These are phyloP conservation scores for Argynnis bischoffii DNA, from an alignment of 2,888 invertebrate species.

Conservation along the genomic window DNA sequence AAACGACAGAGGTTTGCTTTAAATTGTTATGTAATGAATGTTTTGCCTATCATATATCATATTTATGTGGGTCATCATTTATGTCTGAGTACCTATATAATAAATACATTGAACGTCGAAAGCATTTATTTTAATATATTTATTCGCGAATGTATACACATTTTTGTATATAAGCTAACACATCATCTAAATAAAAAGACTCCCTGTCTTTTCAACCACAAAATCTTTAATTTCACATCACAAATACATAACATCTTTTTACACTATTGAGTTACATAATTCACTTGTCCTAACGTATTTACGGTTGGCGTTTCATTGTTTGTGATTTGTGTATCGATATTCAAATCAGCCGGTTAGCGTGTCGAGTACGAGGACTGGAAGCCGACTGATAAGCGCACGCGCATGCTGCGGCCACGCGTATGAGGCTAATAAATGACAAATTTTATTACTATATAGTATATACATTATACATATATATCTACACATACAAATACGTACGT, in stretches of 20 bases:
- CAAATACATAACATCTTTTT: background rate
- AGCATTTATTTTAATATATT: too few relatives aligned
- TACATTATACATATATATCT: conserved; percentile 16
- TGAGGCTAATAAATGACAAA: conserved; percentile 16
- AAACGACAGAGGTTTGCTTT: conserved; percentile 51
- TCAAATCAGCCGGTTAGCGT: conserved; percentile 19
- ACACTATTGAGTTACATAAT: background rate
- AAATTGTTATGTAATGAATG: conserved; percentile 26
- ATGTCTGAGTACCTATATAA: background rate
- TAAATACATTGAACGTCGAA: background rate
- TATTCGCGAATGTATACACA: too few relatives aligned
- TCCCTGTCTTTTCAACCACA: background rate
- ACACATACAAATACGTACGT: background rate
- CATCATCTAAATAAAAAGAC: too few relatives aligned
- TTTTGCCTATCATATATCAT: conserved; percentile 25
- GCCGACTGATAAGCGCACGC: conserved; percentile 68
- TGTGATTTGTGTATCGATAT: conserved; percentile 8
- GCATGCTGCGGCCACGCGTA: conserved; percentile 54
- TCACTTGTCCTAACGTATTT: background rate
- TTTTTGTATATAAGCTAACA: too few relatives aligned
- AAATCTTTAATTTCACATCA: background rate
- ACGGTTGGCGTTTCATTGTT: background rate
- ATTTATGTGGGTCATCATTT: conserved; percentile 18
- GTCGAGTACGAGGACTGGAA: conserved; percentile 49
- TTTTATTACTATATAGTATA: too few relatives aligned